Evolutionary conservation across 1,140 invertebrate genomes (phyloP), one percentile per base, ranked within the genome.

Genomic region (Callitettix versicolor): DNA sequence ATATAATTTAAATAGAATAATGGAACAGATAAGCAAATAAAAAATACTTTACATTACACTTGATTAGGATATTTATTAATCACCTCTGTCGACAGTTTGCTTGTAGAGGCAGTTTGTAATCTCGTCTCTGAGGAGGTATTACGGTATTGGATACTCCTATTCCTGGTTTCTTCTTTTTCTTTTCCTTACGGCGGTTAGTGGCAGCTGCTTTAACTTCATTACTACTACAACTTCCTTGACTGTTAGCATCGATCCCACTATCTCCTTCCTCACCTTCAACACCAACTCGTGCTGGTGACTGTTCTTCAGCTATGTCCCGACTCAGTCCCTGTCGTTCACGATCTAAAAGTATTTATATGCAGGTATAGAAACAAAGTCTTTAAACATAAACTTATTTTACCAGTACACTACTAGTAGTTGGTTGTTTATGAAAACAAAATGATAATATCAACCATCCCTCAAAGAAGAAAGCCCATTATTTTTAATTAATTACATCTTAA

Each of bases 181-280:
- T 88, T 57, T 88, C 85, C 64, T 85, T 86, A 49, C 77, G 77
- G 58, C 78, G 79, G 40, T 75, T 73, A 52, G 75, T 75, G 0
- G 76, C 46, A 48, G 51, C 33, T 52, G 62, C 56, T 60, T 84
- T 81, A 1, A 75, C 79, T 62, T 89, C 85, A 50, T 82, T 85
- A 51, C 84, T 86, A 36, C 84, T 87, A 67, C 86, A 90, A 46
- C 87, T 91, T 1, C 87, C 88, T 73, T 85, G 75, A 62, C 85
- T 86, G 69, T 88, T 88, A 22, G 85, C 84, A 72, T 91, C 88
- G 58, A 91, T 89, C 54, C 88, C 88, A 62, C 86, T 88, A 69
- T 91, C 86, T 41, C 85, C 85, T 68, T 90, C 87, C 64, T 91
- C 86, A 61, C 85, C 83, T 60, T 84, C 79, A 17, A 57, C 40